Conservation (phyloP, 2,797 vertebrate genomes). For the Lacerta agilis region DNA sequence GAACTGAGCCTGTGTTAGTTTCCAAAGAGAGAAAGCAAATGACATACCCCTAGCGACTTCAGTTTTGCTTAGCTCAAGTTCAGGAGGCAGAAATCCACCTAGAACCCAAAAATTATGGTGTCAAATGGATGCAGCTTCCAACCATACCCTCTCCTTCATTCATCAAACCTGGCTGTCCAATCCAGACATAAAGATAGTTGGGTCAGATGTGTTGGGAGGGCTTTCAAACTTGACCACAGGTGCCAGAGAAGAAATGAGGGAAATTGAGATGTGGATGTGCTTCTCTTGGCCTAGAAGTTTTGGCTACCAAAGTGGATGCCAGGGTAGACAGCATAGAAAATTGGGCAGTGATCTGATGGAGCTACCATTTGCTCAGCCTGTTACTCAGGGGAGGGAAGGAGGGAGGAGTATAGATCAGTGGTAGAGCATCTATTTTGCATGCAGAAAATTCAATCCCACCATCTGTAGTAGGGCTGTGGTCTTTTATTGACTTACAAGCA, state of each 20-base stretch:
- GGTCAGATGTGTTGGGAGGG: not conserved
- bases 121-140: not conserved
- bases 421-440: not conserved
- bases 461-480: too few species aligned
- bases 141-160: not conserved
- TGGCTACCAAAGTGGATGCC: not conserved
- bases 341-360: not conserved
- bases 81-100: not conserved
- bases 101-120: not conserved
- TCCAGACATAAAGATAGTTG: not conserved
- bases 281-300: not conserved
- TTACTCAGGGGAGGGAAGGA: too few species aligned
- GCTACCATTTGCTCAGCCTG: too few species aligned
- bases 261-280: not conserved
- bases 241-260: not conserved
- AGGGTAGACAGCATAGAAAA: not conserved
- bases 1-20: not conserved
- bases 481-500: too few species aligned
- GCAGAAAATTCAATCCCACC: too few species aligned
- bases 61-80: constrained; percentile 15
- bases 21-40: not conserved
- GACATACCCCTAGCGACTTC: not conserved
- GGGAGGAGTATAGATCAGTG: not conserved
- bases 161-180: not conserved
- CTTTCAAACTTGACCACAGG: not conserved